Evolutionary conservation across 2,113 vertebrate genomes (phyloP), one percentile per base, ranked within the genome.

Genomic region (Oreotrochilus melanogaster): DNA sequence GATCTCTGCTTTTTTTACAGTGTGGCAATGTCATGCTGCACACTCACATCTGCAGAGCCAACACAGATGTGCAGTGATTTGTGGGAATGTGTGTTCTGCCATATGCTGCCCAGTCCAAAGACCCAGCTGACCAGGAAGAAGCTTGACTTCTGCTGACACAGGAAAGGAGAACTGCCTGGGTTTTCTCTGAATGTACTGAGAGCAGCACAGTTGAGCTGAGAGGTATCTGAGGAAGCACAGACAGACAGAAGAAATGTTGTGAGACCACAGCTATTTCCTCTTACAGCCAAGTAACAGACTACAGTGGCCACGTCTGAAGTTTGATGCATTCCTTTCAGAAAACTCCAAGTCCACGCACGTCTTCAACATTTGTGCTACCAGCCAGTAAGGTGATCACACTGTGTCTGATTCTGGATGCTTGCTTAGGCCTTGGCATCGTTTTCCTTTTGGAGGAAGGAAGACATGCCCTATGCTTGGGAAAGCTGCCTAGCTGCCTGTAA

Each of bases 61-160:
- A 21, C n/a, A 35, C 50, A 91, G 86, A 75, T 86, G 50, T 39
- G 39, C 39, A 39, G 39, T 39, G 39, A 39, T 39, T 39, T 39
- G 37, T 24, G 47, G 47, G 69, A 93, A 43, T 1, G 19, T 0
- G 1, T 0, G 0, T 18, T 71, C 42, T 66, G 33, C 61, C 0
- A 0, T 28, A 6, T 1, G 11, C 33, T 71, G 43, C 56, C 39
- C 25, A 33, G 31, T n/a, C 88, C 43, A 25, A 0, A 1, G 23
- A 35, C 21, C 11, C 9, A 1, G n/a, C 33, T 82, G 53, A 54
- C 58, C 1, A 0, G 50, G 42, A 73, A 83, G 33, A 43, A 61
- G 51, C 27, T 18, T 18, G 28, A 18, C 69, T 81, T 47, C 51
- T 56, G 25, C 60, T 74, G 37, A 53, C 0, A 4, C 50, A 57